Conservation (phyloP, 2,797 vertebrate species). For the Brotula barbata region DNA sequence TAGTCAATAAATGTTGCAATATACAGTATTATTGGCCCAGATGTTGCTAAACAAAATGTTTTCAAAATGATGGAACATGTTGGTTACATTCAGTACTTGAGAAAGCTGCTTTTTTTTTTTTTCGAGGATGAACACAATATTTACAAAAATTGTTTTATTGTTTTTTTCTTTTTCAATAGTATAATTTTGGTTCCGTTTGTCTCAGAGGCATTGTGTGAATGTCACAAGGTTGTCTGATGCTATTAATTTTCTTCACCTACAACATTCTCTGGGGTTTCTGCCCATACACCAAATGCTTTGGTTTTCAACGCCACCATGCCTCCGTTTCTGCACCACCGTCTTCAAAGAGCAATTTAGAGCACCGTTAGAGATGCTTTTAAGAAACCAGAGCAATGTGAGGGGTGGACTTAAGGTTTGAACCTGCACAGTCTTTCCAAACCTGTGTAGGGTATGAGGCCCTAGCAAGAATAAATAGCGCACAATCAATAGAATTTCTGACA, state of each 20-base stretch:
- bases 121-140: no score
- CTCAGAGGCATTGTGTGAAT: conserved; percentile 52
- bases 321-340: conserved; percentile 40
- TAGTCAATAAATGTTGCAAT: no score
- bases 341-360: conserved; percentile 55
- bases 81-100: no score
- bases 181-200: no score
- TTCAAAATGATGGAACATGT: no score
- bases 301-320: conserved; percentile 47
- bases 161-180: no score
- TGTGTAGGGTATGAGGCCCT: conserved; percentile 30
- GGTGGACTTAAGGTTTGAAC: conserved; percentile 53
- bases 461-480: conserved; percentile 50
- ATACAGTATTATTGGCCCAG: no score
- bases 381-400: conserved; percentile 47
- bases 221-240: conserved; percentile 72
- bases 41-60: no score
- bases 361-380: conserved; percentile 67
- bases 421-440: conserved; percentile 55
- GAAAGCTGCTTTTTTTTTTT: no score
- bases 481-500: conserved; percentile 51
- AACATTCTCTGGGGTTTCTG: conserved; percentile 44
- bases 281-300: conserved; percentile 37
- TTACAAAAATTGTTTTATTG: no score
- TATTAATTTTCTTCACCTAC: conserved; percentile 65